Evolutionary conservation across 2,888 invertebrate species (phyloP).

Genomic region (Dolichopus griseipennis): DNA sequence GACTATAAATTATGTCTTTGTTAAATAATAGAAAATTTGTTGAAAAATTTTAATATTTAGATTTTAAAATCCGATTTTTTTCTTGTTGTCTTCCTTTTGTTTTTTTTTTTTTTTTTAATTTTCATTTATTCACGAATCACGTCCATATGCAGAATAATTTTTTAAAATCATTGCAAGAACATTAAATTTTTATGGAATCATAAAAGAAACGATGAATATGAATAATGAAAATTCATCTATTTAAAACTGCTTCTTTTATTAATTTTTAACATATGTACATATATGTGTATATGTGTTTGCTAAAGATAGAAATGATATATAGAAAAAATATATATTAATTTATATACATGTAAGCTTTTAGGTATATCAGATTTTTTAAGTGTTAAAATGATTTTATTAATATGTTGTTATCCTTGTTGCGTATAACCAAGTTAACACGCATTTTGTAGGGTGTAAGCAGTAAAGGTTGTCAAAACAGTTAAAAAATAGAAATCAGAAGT

Average conservation of each 20-base stretch:
- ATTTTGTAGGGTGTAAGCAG: too few species aligned
- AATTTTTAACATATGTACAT: neutral
- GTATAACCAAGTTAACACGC: too few species aligned
- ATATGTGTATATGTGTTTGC: neutral
- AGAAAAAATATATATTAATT: neutral
- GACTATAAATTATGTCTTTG: constrained; percentile 37
- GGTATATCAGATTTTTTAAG: neutral
- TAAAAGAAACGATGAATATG: neutral
- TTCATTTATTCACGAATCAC: neutral
- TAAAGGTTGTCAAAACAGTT: too few species aligned
- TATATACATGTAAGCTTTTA: neutral
- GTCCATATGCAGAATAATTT: neutral
- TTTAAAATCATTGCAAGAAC: neutral
- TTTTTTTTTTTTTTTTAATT: neutral
- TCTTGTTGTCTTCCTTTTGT: neutral
- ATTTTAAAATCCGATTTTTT: neutral
- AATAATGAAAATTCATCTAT: neutral
- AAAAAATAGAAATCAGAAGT: too few species aligned
- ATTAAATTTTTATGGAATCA: neutral
- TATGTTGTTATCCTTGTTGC: too few species aligned
- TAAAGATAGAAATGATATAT: neutral
- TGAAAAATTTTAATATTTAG: neutral
- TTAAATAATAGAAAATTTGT: neutral
- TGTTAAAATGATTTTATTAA: too few species aligned
- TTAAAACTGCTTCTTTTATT: neutral